A percentile compares a stretch with the other conserved stretches of the same genome.
Conservation (phyloP, 37 sponge, comb jelly and placozoan species). For the Chondrosia reniformis region DNA sequence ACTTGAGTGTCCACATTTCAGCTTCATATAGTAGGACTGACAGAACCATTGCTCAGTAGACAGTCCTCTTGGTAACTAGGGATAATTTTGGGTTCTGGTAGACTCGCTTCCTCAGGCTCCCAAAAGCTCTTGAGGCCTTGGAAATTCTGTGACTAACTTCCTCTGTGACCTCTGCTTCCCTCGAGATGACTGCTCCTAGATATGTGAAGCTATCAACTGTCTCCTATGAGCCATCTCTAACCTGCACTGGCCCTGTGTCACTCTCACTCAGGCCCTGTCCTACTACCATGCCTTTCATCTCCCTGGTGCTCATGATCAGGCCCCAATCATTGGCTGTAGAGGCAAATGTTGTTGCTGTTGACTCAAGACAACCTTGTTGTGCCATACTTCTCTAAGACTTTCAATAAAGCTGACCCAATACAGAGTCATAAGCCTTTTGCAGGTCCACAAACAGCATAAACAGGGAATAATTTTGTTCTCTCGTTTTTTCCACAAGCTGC, state of each 20-base stretch:
- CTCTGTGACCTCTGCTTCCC: neutral
- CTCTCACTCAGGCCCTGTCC: neutral
- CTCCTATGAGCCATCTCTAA: neutral
- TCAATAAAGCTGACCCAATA: neutral
- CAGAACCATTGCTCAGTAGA: neutral
- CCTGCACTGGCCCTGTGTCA: neutral
- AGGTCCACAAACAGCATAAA: conserved; percentile 7
- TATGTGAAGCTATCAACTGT: neutral
- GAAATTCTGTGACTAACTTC: neutral
- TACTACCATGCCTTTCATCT: neutral
- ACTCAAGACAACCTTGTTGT: no score
- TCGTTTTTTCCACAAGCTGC: conserved; percentile 9
- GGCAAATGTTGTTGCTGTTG: no score
- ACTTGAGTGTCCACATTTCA: neutral
- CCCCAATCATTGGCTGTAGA: neutral
- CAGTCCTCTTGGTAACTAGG: neutral
- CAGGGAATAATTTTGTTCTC: conserved; percentile 3
- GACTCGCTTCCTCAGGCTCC: neutral
- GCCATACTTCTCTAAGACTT: conserved; percentile 3
- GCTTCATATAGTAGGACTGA: neutral
- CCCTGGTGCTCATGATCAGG: neutral
- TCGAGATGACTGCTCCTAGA: neutral
- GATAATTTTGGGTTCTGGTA: neutral
- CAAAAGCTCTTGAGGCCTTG: neutral
- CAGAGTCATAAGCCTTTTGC: conserved; percentile 24